Percentiles rank a stretch among this genome's conserved stretches.
phyloP scores from a whole-genome alignment of 2,113 vertebrate genomes.

The Pterocles gutturalis region DNA sequence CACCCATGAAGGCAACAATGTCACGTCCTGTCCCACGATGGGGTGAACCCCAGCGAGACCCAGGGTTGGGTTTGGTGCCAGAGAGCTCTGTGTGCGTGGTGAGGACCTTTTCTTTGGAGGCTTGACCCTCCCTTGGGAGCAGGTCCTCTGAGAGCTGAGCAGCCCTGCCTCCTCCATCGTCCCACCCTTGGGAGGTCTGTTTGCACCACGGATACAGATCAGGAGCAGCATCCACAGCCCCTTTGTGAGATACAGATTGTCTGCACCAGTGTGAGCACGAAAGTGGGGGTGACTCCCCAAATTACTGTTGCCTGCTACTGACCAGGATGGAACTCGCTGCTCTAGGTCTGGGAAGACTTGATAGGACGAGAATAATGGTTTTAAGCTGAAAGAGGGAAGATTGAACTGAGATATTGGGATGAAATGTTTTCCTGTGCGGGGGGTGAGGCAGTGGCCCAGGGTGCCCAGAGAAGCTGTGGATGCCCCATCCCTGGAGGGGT shows the following conservation, averaged over 20 bases:
- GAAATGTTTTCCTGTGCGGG: too few species aligned
- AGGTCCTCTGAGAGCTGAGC: background rate
- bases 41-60: background rate
- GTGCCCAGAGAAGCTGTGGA: too few species aligned
- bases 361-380: too few species aligned
- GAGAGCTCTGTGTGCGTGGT: background rate
- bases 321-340: background rate
- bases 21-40: background rate
- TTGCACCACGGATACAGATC: fast-evolving
- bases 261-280: background rate
- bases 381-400: too few species aligned
- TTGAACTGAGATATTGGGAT: too few species aligned
- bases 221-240: background rate
- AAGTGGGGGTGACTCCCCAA: background rate
- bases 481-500: too few species aligned
- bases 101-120: background rate
- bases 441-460: too few species aligned
- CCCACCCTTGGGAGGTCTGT: background rate
- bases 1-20: background rate
- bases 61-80: background rate
- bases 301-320: background rate
- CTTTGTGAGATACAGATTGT: background rate
- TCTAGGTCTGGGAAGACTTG: background rate
- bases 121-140: background rate
- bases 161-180: fast-evolving